These are phyloP conservation scores for Ctenicera cuprea DNA, from an alignment of 2,888 invertebrate species.

Conservation along the genomic window DNA sequence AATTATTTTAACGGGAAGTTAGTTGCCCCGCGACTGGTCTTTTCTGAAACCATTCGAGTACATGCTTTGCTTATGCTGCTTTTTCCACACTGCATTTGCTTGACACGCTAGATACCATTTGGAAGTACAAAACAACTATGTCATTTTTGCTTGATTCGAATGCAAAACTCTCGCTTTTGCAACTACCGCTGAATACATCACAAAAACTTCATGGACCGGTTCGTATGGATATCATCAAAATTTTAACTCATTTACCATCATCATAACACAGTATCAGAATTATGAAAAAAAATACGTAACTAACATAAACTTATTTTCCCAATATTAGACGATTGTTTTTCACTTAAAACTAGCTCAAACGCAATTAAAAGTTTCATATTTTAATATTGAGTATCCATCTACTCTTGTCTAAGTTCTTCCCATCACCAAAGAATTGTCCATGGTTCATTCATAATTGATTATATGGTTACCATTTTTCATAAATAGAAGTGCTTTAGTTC, in stretches of 20 bases:
- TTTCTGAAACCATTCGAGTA: constrained; percentile 79
- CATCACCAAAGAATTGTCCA: too few relatives aligned
- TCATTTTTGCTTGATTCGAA: constrained; percentile 49
- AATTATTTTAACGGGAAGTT: constrained; percentile 69
- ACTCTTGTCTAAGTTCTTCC: too few relatives aligned
- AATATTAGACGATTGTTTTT: too few relatives aligned
- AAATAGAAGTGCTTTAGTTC: neutral
- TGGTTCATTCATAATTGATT: neutral
- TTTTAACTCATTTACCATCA: too few relatives aligned
- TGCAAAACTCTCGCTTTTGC: constrained; percentile 48
- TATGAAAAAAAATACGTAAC: too few relatives aligned
- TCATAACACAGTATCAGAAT: too few relatives aligned
- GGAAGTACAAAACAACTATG: constrained; percentile 26
- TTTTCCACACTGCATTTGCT: constrained; percentile 59
- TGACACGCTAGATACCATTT: constrained; percentile 55
- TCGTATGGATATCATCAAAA: neutral
- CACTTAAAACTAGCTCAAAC: too few relatives aligned
- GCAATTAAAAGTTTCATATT: too few relatives aligned
- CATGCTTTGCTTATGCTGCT: constrained; percentile 61
- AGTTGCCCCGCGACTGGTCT: constrained; percentile 82
- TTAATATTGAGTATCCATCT: too few relatives aligned
- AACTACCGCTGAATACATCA: constrained; percentile 43
- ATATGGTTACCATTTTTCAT: neutral
- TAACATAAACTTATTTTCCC: neutral
- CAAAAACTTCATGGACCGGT: constrained; percentile 20